A percentile compares a stretch with the other conserved stretches of the same genome.
Conservation (phyloP, 2,888 invertebrate genomes). For the Chorisops tibialis region DNA sequence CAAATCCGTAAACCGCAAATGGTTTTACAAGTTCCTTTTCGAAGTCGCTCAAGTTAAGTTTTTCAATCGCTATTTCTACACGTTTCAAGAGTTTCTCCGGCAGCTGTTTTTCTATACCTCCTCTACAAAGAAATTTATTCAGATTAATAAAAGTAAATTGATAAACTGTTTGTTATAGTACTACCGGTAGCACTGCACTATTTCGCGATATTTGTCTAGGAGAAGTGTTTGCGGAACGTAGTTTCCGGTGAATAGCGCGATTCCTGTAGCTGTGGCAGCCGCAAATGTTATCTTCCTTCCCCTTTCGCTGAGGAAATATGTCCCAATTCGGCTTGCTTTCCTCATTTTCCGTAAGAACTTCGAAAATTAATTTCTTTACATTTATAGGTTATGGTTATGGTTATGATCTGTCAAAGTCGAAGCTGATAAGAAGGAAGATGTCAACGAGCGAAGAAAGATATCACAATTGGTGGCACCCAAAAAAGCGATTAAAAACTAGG, state of each 20-base stretch:
- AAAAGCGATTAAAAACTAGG: too few relatives aligned
- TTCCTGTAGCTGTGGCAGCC: constrained; percentile 51
- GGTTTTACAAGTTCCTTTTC: constrained; percentile 58
- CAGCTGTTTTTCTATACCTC: constrained; percentile 59
- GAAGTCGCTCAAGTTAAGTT: constrained; percentile 56
- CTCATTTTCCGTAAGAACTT: too few relatives aligned
- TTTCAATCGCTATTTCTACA: constrained; percentile 59
- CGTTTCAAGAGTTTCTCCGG: constrained; percentile 54
- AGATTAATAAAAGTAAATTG: not conserved
- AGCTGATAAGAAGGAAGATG: too few relatives aligned
- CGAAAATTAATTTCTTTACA: too few relatives aligned
- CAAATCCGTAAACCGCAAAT: constrained; percentile 71
- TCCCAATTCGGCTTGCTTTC: not conserved
- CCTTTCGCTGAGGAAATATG: constrained; percentile 57
- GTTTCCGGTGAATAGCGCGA: constrained; percentile 52
- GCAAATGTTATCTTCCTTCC: constrained; percentile 57
- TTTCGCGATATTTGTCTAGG: constrained; percentile 59
- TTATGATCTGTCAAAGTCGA: too few relatives aligned
- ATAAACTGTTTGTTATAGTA: constrained; percentile 34
- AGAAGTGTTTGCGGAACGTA: constrained; percentile 62
- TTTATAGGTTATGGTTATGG: too few relatives aligned
- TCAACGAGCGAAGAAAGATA: too few relatives aligned
- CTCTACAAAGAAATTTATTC: constrained; percentile 47
- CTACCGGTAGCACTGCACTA: constrained; percentile 65
- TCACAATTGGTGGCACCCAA: too few relatives aligned